Evolutionary conservation across 2,888 invertebrate species (phyloP), one percentile per base, ranked within the genome.

Genomic region (Caenorhabditis sulstoni): DNA sequence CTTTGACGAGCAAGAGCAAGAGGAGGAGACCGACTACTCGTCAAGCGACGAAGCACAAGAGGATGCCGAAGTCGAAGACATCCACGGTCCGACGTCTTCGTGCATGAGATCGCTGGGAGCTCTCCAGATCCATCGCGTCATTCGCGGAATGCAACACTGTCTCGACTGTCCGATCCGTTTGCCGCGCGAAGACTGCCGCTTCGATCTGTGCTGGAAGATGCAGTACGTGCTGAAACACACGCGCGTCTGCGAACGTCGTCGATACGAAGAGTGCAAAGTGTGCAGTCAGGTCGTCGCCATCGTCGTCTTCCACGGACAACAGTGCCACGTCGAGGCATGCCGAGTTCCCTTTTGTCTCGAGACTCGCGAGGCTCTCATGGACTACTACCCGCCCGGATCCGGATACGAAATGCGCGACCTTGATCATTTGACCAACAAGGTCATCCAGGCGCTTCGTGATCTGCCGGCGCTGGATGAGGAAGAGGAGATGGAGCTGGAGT

Each of bases 351-450:
- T 55, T 41, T 65, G 65, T 55, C 29, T 12, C 29, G 29, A 29
- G 4, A 45, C 20, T 0, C 44, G 53, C 16, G 20, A 41, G 18
- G 23, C 5, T 16, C 0, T 11, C 29, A 49, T 49, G 4, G 39
- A 58, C 57, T n/a, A 35, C 23, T 67, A 58, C 18, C 23, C 67
- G n/a, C 35, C 49, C 4, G 58, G 58, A 8, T n/a, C 18, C 22
- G 49, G 39, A n/a, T 67, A 58, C n/a, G 37, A 47, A 35, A 18
- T 58, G 12, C 3, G 18, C 18, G 57, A 67, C 11, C 14, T 67
- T 5, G 67, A 67, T n/a, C 57, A 67, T 29, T n/a, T 67, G 47
- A n/a, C 37, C 1, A 47, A 58, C 39, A 57, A 37, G 1, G 57
- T 67, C 1, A 39, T 58, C 29, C n/a, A 23, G 7, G 16, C 47